Percentiles rank a stretch among this genome's conserved stretches.
phyloP scores from a whole-genome alignment of 2,797 vertebrate genomes.

The Sebastolobus alascanus region DNA sequence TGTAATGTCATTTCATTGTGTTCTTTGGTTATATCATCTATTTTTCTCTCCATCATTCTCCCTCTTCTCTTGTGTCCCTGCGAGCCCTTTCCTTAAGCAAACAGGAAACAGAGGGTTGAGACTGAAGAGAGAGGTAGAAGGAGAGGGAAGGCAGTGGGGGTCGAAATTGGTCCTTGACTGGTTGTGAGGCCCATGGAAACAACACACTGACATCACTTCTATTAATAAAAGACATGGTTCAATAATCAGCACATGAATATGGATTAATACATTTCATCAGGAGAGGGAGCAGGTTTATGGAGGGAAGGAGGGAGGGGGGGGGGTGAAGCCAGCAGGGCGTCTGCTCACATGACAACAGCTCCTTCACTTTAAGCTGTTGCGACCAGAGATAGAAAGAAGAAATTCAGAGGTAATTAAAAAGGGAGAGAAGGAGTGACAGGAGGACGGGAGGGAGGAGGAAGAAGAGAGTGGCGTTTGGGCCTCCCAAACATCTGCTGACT shows the following conservation, averaged over 20 bases:
- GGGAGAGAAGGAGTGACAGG: constrained; percentile 59
- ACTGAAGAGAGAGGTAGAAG: background rate
- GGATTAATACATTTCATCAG: constrained; percentile 41
- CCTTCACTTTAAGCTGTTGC: constrained; percentile 34
- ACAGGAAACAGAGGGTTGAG: constrained; percentile 14
- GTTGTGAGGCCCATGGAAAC: background rate
- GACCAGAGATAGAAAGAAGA: constrained; percentile 21
- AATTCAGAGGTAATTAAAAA: constrained; percentile 50
- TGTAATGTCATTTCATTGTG: background rate
- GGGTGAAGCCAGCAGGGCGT: constrained; percentile 36
- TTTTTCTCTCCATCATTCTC: background rate
- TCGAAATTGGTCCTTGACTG: constrained; percentile 16
- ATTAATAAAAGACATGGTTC: constrained; percentile 45
- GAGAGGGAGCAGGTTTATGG: constrained; percentile 38
- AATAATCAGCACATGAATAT: constrained; percentile 43
- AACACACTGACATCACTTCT: constrained; percentile 4
- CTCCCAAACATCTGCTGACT: constrained; percentile 66
- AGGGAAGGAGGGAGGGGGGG: background rate
- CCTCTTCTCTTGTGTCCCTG: background rate
- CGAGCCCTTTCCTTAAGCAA: constrained; percentile 1
- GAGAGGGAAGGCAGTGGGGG: background rate
- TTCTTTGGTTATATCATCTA: background rate
- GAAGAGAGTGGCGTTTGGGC: constrained; percentile 47
- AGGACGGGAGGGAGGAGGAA: constrained; percentile 60
- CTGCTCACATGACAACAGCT: constrained; percentile 45